Percentiles rank a stretch among this genome's conserved stretches.
Conservation (phyloP, 92 coral and sea anemone species). For the Chrysogorgia sp. region DNA sequence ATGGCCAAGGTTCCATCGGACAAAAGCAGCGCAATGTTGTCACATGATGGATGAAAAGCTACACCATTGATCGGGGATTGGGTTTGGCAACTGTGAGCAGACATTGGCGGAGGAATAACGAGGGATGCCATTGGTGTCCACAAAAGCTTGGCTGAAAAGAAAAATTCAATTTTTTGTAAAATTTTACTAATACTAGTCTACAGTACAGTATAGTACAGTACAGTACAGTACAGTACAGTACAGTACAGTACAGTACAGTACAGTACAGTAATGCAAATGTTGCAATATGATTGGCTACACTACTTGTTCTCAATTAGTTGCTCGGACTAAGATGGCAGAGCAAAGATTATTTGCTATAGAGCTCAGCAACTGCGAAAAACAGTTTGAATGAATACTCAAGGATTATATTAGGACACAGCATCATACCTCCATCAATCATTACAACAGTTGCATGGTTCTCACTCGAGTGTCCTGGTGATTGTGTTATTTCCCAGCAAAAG, state of each 20-base stretch:
- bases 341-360: too few relatives aligned
- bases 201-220: too few relatives aligned
- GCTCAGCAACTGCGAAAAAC: too few relatives aligned
- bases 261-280: too few relatives aligned
- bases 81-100: conserved; percentile 68
- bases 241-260: too few relatives aligned
- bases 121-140: conserved; percentile 82
- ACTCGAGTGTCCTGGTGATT: conserved; percentile 76
- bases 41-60: conserved; percentile 77
- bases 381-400: neutral
- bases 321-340: too few relatives aligned
- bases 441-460: conserved; percentile 79
- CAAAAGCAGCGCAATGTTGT: conserved; percentile 72
- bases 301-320: too few relatives aligned
- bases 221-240: too few relatives aligned
- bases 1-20: conserved; percentile 73
- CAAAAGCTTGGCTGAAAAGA: conserved; percentile 58
- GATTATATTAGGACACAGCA: neutral
- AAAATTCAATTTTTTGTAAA: neutral
- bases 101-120: conserved; percentile 98
- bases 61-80: conserved; percentile 67
- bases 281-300: too few relatives aligned
- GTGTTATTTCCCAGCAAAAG: conserved; percentile 85
- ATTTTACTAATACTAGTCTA: too few relatives aligned
- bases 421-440: conserved; percentile 93